Conservation (phyloP, 2,888 invertebrate genomes). For the Esperia sulphurella region DNA sequence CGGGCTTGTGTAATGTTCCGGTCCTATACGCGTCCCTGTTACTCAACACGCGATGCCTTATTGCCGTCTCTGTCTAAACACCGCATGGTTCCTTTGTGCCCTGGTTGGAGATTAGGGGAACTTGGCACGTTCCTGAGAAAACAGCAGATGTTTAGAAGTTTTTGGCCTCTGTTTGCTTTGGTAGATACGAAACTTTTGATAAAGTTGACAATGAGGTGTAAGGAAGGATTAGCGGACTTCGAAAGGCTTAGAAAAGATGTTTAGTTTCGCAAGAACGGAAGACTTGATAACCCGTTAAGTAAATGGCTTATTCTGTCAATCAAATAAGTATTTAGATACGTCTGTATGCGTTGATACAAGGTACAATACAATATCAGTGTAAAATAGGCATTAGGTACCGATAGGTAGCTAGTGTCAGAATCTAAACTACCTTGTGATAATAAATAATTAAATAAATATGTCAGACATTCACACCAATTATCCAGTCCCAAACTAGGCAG, state of each 20-base stretch:
- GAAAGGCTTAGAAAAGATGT: slow-evolving; percentile 31
- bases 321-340: too few species aligned
- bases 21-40: slow-evolving; percentile 39
- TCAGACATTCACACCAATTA: too few species aligned
- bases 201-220: slow-evolving; percentile 37
- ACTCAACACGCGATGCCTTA: slow-evolving; percentile 10
- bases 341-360: too few species aligned
- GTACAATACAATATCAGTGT: too few species aligned
- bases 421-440: too few species aligned
- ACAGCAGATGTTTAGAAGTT: slow-evolving; percentile 69
- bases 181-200: slow-evolving; percentile 50
- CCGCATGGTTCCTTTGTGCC: slow-evolving; percentile 62
- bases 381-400: too few species aligned
- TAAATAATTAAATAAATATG: too few species aligned
- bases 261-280: slow-evolving; percentile 3
- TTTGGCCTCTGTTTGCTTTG: slow-evolving; percentile 46
- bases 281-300: too few species aligned
- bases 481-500: too few species aligned
- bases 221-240: slow-evolving; percentile 33
- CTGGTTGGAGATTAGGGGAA: slow-evolving; percentile 66
- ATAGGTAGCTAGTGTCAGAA: too few species aligned
- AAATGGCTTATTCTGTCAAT: too few species aligned
- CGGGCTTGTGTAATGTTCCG: slow-evolving; percentile 72
- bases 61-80: slow-evolving; percentile 36
- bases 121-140: slow-evolving; percentile 75